A percentile compares a stretch with the other conserved stretches of the same genome.
Conservation (phyloP, 2,797 vertebrate genomes). For the Setipinna tenuifilis region DNA sequence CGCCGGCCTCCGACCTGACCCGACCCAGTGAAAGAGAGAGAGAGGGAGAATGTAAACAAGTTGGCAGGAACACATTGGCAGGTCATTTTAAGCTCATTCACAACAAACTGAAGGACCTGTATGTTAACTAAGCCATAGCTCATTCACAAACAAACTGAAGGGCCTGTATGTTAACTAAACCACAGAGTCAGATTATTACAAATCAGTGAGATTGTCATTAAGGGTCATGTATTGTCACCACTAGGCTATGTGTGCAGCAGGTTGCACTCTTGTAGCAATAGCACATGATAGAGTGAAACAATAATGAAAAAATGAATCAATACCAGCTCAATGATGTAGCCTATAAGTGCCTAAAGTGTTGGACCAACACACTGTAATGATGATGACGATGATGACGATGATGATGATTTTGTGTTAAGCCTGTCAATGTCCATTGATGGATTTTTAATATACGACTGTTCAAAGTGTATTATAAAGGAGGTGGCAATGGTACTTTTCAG, state of each 20-base stretch:
- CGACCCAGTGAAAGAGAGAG: background rate
- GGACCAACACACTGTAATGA: no score
- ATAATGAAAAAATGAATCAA: background rate
- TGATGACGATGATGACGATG: no score
- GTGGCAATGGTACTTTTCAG: background rate
- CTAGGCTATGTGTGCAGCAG: background rate
- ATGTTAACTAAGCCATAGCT: no score
- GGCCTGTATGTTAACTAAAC: background rate
- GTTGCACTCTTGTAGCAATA: background rate
- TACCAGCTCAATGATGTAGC: background rate
- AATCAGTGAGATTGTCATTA: background rate
- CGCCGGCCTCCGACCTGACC: conserved; percentile 12
- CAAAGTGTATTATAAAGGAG: background rate
- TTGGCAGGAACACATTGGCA: background rate
- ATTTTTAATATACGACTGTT: background rate
- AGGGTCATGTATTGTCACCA: background rate
- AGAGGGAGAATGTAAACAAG: background rate
- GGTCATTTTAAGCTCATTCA: background rate
- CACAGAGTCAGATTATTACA: no score
- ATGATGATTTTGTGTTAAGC: no score
- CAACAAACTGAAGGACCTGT: background rate
- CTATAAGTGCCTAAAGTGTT: no score
- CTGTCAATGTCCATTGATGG: no score
- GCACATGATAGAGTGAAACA: background rate
- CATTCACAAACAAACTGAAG: background rate